A percentile compares a stretch with the other conserved stretches of the same genome.
Conservation (phyloP, 2,113 vertebrate genomes). For the Prochilodus magdalenae region DNA sequence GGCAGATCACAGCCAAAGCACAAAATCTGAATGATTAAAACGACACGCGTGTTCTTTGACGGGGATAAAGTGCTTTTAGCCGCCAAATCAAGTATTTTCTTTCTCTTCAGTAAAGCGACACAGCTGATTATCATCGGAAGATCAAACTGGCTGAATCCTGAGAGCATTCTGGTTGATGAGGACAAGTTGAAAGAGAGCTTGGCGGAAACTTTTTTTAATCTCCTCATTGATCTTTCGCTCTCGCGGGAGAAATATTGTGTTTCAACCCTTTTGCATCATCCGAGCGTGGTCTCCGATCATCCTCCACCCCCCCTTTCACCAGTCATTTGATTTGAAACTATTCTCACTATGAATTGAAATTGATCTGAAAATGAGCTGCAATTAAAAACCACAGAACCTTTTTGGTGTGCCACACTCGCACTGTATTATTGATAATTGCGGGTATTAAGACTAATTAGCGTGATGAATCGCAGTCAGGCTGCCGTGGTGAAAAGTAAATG, state of each 20-base stretch:
- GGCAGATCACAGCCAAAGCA: background rate
- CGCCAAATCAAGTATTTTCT: conserved; percentile 26
- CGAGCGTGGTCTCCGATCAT: conserved; percentile 12
- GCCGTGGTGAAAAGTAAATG: conserved; percentile 9
- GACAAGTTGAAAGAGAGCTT: conserved; percentile 33
- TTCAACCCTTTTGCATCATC: conserved; percentile 63
- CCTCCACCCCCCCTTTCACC: conserved; percentile 23
- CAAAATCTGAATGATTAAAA: background rate
- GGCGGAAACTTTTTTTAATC: conserved; percentile 33
- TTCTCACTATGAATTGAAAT: conserved; percentile 45
- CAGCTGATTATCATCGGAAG: conserved; percentile 24
- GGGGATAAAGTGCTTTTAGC: background rate
- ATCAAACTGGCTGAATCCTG: conserved; percentile 33
- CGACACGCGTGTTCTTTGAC: background rate
- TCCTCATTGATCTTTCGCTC: conserved; percentile 48
- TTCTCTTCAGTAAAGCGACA: conserved; percentile 30
- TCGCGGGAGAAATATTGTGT: conserved; percentile 45
- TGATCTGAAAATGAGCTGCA: conserved; percentile 38
- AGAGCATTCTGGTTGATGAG: conserved; percentile 23
- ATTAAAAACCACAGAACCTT: conserved; percentile 48
- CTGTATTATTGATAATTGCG: conserved; percentile 53
- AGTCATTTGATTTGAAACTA: conserved; percentile 47
- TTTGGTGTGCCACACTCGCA: conserved; percentile 18
- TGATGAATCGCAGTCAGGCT: conserved; percentile 24
- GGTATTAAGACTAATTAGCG: conserved; percentile 41